phyloP scores from a whole-genome alignment of 1,140 invertebrate genomes.

The Capitella teleta region DNA sequence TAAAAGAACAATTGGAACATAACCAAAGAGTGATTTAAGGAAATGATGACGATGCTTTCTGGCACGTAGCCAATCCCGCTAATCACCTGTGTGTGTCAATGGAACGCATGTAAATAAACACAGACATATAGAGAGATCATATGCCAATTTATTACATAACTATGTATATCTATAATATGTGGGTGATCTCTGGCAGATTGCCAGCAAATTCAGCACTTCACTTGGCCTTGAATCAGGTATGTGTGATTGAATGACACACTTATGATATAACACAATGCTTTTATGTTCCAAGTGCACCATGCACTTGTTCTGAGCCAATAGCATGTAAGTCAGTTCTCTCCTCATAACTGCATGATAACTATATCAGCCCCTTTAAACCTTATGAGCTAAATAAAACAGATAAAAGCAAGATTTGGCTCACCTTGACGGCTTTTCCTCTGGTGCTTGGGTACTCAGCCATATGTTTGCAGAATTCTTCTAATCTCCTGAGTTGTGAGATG shows the following conservation, averaged over 20 bases:
- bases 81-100: neutral
- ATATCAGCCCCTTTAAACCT: neutral
- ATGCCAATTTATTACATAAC: neutral
- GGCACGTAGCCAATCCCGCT: neutral
- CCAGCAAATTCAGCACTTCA: neutral
- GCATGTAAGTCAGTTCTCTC: neutral
- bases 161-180: neutral
- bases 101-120: neutral
- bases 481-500: slow-evolving; percentile 48
- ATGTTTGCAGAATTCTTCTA: slow-evolving; percentile 58
- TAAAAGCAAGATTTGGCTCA: slow-evolving; percentile 26
- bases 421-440: slow-evolving; percentile 57
- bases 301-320: neutral
- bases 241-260: no score
- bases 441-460: slow-evolving; percentile 61
- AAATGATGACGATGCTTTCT: neutral
- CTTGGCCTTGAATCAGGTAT: neutral
- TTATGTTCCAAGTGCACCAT: neutral
- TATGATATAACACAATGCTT: neutral
- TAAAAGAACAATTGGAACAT: no score
- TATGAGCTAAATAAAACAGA: neutral
- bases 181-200: neutral
- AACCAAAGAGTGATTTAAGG: no score
- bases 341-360: neutral
- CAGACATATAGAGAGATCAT: neutral